These are phyloP conservation scores for Heliocidaris tuberculata DNA, from an alignment of 35 echinoderm and acorn worm genomes.

Conservation along the genomic window DNA sequence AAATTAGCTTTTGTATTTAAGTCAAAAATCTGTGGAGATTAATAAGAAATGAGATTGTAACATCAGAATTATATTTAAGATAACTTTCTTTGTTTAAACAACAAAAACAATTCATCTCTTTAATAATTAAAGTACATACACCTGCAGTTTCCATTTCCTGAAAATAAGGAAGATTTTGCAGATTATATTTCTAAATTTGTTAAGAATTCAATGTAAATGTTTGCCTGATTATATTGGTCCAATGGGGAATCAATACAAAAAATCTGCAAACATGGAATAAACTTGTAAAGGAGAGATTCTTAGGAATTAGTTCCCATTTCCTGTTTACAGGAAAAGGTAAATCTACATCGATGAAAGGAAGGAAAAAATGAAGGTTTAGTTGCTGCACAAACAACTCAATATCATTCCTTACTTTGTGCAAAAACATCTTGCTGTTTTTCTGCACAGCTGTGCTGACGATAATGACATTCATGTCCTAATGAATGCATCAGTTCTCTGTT, in stretches of 20 bases:
- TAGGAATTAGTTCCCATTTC: background rate
- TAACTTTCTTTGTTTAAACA: background rate
- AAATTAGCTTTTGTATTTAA: too few species aligned
- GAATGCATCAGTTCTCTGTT: background rate
- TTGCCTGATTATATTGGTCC: background rate
- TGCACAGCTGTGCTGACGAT: background rate
- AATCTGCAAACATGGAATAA: constrained; percentile 4
- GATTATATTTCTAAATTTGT: background rate
- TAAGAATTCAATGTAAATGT: background rate
- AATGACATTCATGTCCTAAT: background rate
- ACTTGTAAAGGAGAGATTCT: background rate
- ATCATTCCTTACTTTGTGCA: background rate
- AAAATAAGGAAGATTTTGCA: background rate
- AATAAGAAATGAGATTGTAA: too few species aligned
- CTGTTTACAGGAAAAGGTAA: background rate
- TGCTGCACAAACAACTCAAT: background rate
- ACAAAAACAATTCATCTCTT: background rate
- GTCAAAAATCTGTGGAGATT: too few species aligned
- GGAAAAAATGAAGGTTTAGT: background rate
- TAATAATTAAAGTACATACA: constrained; percentile 3
- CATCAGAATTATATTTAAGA: too few species aligned
- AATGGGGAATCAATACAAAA: background rate
- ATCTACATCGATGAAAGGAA: background rate
- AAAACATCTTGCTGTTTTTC: background rate
- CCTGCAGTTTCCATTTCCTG: background rate